Conservation (phyloP, 1,140 invertebrate species). For the Drosophila nasuta region DNA sequence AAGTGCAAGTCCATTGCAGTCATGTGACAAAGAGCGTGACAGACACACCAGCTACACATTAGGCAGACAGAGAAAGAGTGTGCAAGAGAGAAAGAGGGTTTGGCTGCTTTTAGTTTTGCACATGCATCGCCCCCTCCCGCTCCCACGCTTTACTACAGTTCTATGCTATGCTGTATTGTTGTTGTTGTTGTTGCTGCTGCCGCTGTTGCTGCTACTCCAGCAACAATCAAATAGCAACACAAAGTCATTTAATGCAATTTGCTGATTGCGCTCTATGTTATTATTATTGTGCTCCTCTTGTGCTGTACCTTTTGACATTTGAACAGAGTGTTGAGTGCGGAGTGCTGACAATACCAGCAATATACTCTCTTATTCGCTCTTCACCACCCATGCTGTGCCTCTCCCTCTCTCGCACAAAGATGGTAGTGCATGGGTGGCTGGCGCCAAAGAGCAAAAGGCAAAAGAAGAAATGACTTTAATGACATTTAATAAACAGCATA, state of each 20-base stretch:
- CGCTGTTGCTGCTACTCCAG: conserved; percentile 27
- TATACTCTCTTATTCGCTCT: neutral
- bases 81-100: neutral
- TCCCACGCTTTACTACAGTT: conserved; percentile 5
- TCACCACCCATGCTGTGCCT: no score
- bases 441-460: conserved; percentile 57
- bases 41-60: conserved; percentile 11
- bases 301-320: conserved; percentile 71
- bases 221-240: conserved; percentile 62
- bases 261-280: conserved; percentile 71
- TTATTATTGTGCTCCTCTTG: conserved; percentile 41
- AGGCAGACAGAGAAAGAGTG: conserved; percentile 5
- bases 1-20: conserved; percentile 18
- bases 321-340: conserved; percentile 43
- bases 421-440: conserved; percentile 38
- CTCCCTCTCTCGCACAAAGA: conserved; percentile 15
- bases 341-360: conserved; percentile 55
- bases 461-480: conserved; percentile 70
- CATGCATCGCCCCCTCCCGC: no score
- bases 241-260: conserved; percentile 80
- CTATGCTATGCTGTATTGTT: neutral
- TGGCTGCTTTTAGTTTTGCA: neutral
- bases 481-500: conserved; percentile 74
- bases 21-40: conserved; percentile 55
- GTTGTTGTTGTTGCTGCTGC: conserved; percentile 6